Base-by-base conservation (phyloP, 2,113 vertebrate genomes). In the Bungarus multicinctus region DNA sequence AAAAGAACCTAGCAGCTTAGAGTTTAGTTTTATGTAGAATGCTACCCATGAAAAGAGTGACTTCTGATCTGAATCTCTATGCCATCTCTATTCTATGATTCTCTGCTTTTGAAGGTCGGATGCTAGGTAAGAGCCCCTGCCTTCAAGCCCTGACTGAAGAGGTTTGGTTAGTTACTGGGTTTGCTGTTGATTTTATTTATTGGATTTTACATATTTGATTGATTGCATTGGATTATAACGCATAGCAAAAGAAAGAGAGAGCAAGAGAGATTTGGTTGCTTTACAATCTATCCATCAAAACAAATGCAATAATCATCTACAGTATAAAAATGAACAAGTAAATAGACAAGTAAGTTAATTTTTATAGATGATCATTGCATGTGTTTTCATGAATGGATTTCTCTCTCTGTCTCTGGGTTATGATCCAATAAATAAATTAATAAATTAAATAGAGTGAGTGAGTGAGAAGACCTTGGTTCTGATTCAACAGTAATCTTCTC, bases 1-100 rank as follows among this genome's bases (percentile, higher is more conserved):
- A 30, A 69, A 60, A 30, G 39, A 90, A 50, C n/a, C 58, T 43
- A 50, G 27, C 27, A 47, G 58, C 43, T 27, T 74, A n/a, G 30
- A 53, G 54, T 64, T 45, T 30, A 34, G 47, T 69, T 87, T 69
- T 90, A 53, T 53, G 47, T 30, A 39, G 14, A 22, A 93, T 27
- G 85, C 18, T 30, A 45, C 11, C 34, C 34, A 11, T 53, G 88
- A 60, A n/a, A 88, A n/a, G 69, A 27, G 14, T 81, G 52, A 5
- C 12, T 92, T 69, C 50, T 30, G n/a, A n/a, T 95, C 39, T 93
- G 92, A 87, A 50, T 89, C 58, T 95, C 87, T 92, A 91, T 0
- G 34, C 0, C 0, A 45, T 47, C 25, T 45, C 90, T 89, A 88
- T 0, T 34, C 0, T 0, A 3, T 0, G 0, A 89, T 39, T 34